Base-by-base conservation (phyloP, 2,797 vertebrate genomes). In the Chlorospingus flavigularis region DNA sequence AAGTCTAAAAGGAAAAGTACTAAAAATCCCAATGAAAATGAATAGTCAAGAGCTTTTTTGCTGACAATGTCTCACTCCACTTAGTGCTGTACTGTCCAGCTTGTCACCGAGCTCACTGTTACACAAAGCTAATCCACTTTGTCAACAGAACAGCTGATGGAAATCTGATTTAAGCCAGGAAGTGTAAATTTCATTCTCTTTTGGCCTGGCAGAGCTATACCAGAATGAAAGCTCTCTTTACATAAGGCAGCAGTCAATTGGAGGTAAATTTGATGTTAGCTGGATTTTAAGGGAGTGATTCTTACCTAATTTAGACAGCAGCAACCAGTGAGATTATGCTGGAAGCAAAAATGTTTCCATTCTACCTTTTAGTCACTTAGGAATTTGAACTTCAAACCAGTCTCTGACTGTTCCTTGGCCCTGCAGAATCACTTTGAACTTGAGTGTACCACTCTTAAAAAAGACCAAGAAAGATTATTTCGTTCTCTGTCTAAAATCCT, bases 141-240 rank as follows among this genome's bases (percentile, higher is more conserved):
- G 75, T 53, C 63, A 62, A 42, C 24, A 82, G 73, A 76, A n/a
- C 67, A 88, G 83, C 48, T 89, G 50, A 90, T 77, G 71, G 55
- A 95, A 90, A 95, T 82, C 83, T 92, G 83, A 77, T 33, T 92
- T 94, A 89, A 90, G 71, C 26, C 71, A 80, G 93, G 86, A 94
- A 84, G 51, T 31, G 6, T 71, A 51, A 45, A 86, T 72, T 94
- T 96, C 47, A 20, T 66, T 91, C 55, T 90, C 62, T 55, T 72
- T 75, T 73, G 51, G 33, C 53, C 13, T 43, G 33, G 43, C 54
- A 94, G 71, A 85, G 50, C 66, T 73, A 4, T 35, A 54, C 30
- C 53, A 82, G 63, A 82, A 67, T n/a, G 28, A 57, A 92, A 82
- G 35, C 73, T 90, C 30, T 73, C 7, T 79, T 88, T 93, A 61